Base-by-base conservation (phyloP, 1,140 invertebrate species). In the Hyphantria cunea region DNA sequence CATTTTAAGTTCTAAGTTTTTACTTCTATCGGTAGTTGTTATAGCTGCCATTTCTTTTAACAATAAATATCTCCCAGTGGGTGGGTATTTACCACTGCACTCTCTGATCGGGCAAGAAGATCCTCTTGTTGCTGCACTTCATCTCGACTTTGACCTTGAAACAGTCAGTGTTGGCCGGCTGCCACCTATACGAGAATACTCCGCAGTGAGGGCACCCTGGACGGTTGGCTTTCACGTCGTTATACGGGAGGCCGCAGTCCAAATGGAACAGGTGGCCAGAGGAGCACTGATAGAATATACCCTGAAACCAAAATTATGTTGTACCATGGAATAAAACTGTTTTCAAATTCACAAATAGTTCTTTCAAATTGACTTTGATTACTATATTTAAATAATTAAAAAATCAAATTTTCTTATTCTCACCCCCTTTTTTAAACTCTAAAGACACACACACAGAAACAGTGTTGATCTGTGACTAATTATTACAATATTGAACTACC, bases 171-270 rank as follows among this genome's bases (percentile, higher is more conserved):
- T 90, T 90, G 42, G 68, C 74, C 3, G 92, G 91, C 55, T 81
- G 82, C 74, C 89, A 88, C 33, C 90, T 82, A 7, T 86, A 84
- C 0, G 91, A 87, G 63, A 93, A 92, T 44, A 93, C 85, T 0
- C 95, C 95, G 83, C 96, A 97, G 80, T 97, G 96, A 0, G 96
- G 96, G 84, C 96, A 97, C 7, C 87, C 89, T 3, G 74, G 70
- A 0, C 52, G 58, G 50, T n/a, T 13, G 6, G 49, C 11, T 42
- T 76, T 74, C 6, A 50, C 44, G 6, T 80, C 78, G 41, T 55
- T 56, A 52, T 66, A 73, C 6, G 78, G 73, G 6, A 95, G 81
- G n/a, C 95, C 93, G 73, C 95, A 96, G 15, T 94, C 93, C 31
- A 93, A 85, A 86, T 96, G 95, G 80, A 95, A 96, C 45, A 95